These are phyloP conservation scores for Sebastes matsubarae DNA, from an alignment of 2,797 vertebrate genomes.

Conservation along the genomic window DNA sequence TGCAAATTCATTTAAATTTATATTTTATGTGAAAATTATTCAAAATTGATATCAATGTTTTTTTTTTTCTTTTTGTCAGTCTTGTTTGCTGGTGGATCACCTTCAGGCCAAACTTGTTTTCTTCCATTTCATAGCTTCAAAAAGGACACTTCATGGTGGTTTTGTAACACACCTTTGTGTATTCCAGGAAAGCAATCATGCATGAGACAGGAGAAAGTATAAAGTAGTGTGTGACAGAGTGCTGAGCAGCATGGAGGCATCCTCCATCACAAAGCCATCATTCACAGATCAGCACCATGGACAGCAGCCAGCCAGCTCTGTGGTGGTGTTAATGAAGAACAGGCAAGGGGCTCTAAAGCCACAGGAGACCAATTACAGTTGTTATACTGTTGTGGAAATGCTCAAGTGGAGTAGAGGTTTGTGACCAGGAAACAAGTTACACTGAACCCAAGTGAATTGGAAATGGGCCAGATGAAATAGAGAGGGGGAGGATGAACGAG, in stretches of 20 bases:
- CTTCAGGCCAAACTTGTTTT: background rate
- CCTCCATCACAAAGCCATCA: constrained; percentile 51
- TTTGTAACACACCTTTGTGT: background rate
- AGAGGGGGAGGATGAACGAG: constrained; percentile 2
- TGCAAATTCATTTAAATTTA: background rate
- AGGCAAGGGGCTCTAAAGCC: constrained; percentile 50
- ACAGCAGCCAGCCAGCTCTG: constrained; percentile 61
- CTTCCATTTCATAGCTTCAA: background rate
- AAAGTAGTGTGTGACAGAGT: constrained; percentile 15
- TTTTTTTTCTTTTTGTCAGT: background rate
- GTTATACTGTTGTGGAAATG: constrained; percentile 59
- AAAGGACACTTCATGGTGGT: background rate
- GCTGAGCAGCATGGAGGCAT: constrained; percentile 39
- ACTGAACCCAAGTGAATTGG: constrained; percentile 33
- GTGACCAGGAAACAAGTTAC: constrained; percentile 26
- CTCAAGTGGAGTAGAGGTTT: constrained; percentile 41
- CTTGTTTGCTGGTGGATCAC: background rate
- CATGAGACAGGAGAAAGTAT: background rate
- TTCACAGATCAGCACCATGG: constrained; percentile 73
- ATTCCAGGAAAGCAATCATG: background rate
- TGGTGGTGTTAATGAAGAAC: constrained; percentile 68
- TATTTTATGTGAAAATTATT: background rate
- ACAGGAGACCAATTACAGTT: constrained; percentile 74
- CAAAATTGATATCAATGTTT: background rate
- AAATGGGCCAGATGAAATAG: constrained; percentile 29